Evolutionary conservation across 1,140 invertebrate species (phyloP), one percentile per base, ranked within the genome.

Genomic region (Drosophila suzukii): DNA sequence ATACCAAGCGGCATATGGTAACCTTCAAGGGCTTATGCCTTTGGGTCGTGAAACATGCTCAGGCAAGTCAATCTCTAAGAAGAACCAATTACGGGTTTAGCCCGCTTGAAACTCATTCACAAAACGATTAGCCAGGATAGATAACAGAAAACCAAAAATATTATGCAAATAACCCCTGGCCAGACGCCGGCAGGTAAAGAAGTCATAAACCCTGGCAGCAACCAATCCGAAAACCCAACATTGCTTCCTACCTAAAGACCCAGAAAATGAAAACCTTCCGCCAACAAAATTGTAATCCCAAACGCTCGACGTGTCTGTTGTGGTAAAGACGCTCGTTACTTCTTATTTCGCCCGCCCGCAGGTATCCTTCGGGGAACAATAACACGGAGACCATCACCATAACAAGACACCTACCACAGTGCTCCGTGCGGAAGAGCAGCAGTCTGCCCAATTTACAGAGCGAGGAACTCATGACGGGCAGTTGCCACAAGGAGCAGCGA

Each of bases 291-390:
- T 77, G 55, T 89, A 83, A 77, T 79, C 13, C 55, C 57, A 68
- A 76, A 58, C 60, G 43, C 61, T 60, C 67, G 78, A 65, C 78
- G 83, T 80, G 84, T 85, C 78, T 80, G 47, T 75, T 70, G 61
- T 85, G 78, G 67, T 89, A 90, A 90, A 89, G 84, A 89, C 84
- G 84, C 84, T 89, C 84, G 84, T 68, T 89, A 68, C 46, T 81
- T n/a, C 74, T 85, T 70, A 51, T 90, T 5, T 85, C 85, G 59
- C 81, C 86, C 78, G 57, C 62, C 39, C 75, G 76, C 79, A 94
- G 95, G 85, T 95, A 96, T 93, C 96, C 96, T 17, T 96, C 96
- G 36, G 96, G 96, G 56, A 96, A 97, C 84, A 97, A 97, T 81
- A 96, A 97, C 91, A 73, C 75, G 49, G 78, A 82, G 17, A 91